phyloP scores from a whole-genome alignment of 2,888 invertebrate species.

The Eudasyphora cyanicolor region DNA sequence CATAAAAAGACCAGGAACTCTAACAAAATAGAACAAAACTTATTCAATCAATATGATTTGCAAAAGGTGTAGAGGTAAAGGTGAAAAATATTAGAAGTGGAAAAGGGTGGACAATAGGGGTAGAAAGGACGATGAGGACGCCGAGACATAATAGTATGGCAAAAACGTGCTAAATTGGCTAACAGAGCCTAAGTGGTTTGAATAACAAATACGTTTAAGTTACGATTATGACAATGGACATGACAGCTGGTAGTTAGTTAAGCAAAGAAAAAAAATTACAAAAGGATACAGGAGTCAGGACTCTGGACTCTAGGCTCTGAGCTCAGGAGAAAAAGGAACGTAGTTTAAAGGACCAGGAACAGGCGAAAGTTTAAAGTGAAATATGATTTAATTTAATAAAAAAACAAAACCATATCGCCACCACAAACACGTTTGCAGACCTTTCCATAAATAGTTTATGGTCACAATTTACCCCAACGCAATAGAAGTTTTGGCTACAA shows the following conservation, averaged over 20 bases:
- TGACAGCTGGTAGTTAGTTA: slow-evolving; percentile 2
- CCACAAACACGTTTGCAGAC: no score
- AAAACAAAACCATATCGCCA: no score
- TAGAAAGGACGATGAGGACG: not conserved
- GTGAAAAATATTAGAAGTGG: not conserved
- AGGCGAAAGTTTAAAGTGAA: not conserved
- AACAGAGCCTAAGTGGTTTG: slow-evolving; percentile 33
- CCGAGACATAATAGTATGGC: slow-evolving; percentile 12
- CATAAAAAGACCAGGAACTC: not conserved
- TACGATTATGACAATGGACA: slow-evolving; percentile 19
- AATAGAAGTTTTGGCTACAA: no score
- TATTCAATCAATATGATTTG: slow-evolving; percentile 51
- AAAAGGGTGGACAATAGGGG: not conserved
- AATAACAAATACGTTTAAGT: slow-evolving; percentile 43
- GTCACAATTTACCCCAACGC: not conserved
- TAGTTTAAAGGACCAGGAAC: not conserved
- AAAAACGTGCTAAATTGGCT: slow-evolving; percentile 56
- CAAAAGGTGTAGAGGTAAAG: slow-evolving; percentile 13
- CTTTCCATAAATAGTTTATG: not conserved
- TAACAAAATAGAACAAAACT: slow-evolving; percentile 38
- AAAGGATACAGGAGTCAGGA: not conserved
- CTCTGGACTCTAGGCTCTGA: no score
- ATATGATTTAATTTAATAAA: no score
- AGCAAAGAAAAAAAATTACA: no score
- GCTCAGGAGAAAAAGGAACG: not conserved